Conservation (phyloP, 2,888 invertebrate genomes). For the Ichneumoninae sp. region DNA sequence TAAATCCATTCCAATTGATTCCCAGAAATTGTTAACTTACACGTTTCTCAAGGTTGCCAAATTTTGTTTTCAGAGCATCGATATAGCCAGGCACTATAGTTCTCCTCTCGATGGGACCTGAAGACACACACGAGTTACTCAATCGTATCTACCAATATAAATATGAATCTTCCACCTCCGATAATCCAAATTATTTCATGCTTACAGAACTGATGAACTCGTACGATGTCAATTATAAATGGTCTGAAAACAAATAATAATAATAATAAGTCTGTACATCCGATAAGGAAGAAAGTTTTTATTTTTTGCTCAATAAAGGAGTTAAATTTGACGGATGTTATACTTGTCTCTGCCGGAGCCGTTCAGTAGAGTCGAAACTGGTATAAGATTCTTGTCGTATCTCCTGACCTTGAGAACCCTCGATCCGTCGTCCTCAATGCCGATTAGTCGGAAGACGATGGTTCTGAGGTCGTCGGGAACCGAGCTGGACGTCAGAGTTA, state of each 20-base stretch:
- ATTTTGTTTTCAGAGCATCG: slow-evolving; percentile 84
- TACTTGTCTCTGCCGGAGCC: slow-evolving; percentile 71
- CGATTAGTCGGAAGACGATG: slow-evolving; percentile 72
- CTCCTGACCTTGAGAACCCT: slow-evolving; percentile 85
- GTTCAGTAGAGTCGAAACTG: slow-evolving; percentile 83
- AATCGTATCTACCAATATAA: background rate
- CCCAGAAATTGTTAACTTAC: slow-evolving; percentile 77
- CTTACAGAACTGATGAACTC: slow-evolving; percentile 84
- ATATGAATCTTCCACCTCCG: background rate
- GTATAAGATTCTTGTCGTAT: slow-evolving; percentile 83
- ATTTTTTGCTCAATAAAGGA: background rate
- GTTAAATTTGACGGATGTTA: background rate
- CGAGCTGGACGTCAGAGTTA: slow-evolving; percentile 72
- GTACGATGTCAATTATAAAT: slow-evolving; percentile 84
- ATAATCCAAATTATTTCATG: slow-evolving; percentile 39
- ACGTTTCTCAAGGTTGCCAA: slow-evolving; percentile 84
- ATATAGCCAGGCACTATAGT: slow-evolving; percentile 84
- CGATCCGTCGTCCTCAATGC: slow-evolving; percentile 78
- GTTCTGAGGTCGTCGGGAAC: slow-evolving; percentile 75
- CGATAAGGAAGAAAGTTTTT: background rate
- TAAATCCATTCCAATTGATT: background rate
- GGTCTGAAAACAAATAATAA: slow-evolving; percentile 76
- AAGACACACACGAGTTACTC: slow-evolving; percentile 33
- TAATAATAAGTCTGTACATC: background rate
- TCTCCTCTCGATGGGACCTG: slow-evolving; percentile 77